A percentile compares a stretch with the other conserved stretches of the same genome.
Evolutionary conservation across 1,140 invertebrate genomes (phyloP).

Genomic region (Camponotus vicinus): DNA sequence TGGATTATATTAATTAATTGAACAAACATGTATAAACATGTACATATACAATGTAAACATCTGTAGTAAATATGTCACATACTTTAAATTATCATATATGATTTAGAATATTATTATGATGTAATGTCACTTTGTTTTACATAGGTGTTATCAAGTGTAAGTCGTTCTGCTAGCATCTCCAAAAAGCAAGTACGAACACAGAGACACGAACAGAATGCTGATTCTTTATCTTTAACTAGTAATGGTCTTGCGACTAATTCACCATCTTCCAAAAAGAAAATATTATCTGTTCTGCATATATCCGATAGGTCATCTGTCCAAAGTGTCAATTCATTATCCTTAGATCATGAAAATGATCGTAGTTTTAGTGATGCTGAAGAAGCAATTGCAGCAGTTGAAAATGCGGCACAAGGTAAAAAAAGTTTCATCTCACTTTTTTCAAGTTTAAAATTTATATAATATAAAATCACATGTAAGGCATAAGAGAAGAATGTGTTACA

Average conservation of each 20-base stretch:
- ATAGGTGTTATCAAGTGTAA: conserved; percentile 73
- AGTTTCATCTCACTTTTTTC: neutral
- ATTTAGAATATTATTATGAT: conserved; percentile 23
- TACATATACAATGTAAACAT: neutral
- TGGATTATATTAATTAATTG: neutral
- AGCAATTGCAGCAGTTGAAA: conserved; percentile 82
- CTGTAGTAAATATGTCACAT: neutral
- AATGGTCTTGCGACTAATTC: conserved; percentile 81
- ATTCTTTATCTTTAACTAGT: conserved; percentile 79
- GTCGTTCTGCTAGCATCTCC: conserved; percentile 74
- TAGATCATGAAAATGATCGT: conserved; percentile 82
- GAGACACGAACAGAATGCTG: conserved; percentile 75
- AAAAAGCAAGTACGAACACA: conserved; percentile 79
- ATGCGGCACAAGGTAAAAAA: conserved; percentile 79
- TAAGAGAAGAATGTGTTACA: neutral
- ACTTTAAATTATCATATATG: neutral
- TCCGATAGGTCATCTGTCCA: conserved; percentile 78
- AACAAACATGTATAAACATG: neutral
- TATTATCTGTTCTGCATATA: conserved; percentile 72
- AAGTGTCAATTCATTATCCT: conserved; percentile 75
- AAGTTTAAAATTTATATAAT: conserved; percentile 27
- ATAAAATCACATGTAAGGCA: neutral
- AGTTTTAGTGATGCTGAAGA: conserved; percentile 84
- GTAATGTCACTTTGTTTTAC: neutral
- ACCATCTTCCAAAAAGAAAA: conserved; percentile 80